A percentile compares a stretch with the other conserved stretches of the same genome.
These are phyloP conservation scores for Nasonia giraulti DNA, from an alignment of 1,140 invertebrate genomes.

Conservation along the genomic window DNA sequence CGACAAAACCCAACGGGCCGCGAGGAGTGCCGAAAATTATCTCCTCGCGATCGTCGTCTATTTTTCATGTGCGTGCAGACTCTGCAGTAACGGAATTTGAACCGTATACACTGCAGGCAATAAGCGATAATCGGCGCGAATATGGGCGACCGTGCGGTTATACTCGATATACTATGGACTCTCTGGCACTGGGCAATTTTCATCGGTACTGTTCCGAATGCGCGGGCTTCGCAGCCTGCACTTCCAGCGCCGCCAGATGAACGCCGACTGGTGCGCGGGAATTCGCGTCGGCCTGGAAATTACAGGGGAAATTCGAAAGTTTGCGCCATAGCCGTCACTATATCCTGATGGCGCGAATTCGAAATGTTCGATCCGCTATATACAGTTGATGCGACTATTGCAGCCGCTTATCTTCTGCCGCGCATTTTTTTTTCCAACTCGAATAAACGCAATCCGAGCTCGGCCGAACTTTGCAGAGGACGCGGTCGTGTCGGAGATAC, in stretches of 20 bases:
- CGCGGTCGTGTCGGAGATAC: not conserved
- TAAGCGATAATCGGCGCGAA: not conserved
- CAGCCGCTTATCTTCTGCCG: not conserved
- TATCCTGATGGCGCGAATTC: slow-evolving; percentile 47
- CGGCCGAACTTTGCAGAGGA: not conserved
- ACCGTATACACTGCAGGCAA: not conserved
- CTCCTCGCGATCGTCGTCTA: not conserved
- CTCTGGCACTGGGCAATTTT: slow-evolving; percentile 54
- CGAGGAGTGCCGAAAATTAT: not conserved
- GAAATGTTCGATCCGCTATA: slow-evolving; percentile 53
- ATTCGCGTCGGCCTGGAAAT: slow-evolving; percentile 63
- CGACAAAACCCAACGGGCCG: slow-evolving; percentile 6
- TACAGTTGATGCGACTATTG: slow-evolving; percentile 13
- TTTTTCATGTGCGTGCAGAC: not conserved
- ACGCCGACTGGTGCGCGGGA: slow-evolving; percentile 50
- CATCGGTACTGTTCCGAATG: slow-evolving; percentile 55
- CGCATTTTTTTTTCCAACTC: too few species aligned
- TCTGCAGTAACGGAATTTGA: too few species aligned
- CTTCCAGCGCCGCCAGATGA: not conserved
- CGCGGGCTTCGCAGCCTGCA: not conserved
- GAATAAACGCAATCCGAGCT: not conserved
- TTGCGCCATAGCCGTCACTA: slow-evolving; percentile 20
- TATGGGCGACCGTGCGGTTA: not conserved
- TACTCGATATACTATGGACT: not conserved
- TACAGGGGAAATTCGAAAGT: slow-evolving; percentile 69